Evolutionary conservation across 2,888 invertebrate species (phyloP).

Genomic region (Dione vanillae): DNA sequence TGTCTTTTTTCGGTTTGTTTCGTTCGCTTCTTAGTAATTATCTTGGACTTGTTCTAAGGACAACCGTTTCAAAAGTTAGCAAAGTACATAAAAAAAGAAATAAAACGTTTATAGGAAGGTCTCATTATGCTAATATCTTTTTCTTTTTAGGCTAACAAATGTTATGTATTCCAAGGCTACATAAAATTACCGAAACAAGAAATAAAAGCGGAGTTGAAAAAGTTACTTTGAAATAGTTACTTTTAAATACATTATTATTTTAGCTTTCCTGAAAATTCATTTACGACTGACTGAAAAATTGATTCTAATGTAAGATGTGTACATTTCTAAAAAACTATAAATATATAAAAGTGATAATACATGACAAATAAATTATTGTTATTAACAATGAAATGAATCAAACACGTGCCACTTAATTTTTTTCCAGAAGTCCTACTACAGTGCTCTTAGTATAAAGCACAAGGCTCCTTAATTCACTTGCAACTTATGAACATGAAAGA

Average conservation of each 20-base stretch:
- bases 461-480: conserved; percentile 10
- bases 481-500: conserved; percentile 5
- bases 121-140: conserved; percentile 32
- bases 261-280: neutral
- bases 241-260: conserved; percentile 6
- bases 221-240: neutral
- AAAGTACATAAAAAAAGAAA: conserved; percentile 34
- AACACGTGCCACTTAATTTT: neutral
- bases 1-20: conserved; percentile 10
- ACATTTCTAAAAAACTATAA: too few species aligned
- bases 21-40: conserved; percentile 32
- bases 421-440: neutral
- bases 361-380: neutral
- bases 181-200: conserved; percentile 16
- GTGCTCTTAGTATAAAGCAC: conserved; percentile 9
- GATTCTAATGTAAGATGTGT: neutral
- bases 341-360: too few species aligned
- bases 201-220: neutral
- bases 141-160: conserved; percentile 22
- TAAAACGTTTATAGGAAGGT: conserved; percentile 38
- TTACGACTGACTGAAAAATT: neutral
- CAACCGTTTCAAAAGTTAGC: conserved; percentile 38
- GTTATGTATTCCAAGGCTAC: conserved; percentile 12
- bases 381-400: neutral
- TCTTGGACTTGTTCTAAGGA: conserved; percentile 37